phyloP scores from a whole-genome alignment of 2,797 vertebrate species.

The Hozukius guyotensis region DNA sequence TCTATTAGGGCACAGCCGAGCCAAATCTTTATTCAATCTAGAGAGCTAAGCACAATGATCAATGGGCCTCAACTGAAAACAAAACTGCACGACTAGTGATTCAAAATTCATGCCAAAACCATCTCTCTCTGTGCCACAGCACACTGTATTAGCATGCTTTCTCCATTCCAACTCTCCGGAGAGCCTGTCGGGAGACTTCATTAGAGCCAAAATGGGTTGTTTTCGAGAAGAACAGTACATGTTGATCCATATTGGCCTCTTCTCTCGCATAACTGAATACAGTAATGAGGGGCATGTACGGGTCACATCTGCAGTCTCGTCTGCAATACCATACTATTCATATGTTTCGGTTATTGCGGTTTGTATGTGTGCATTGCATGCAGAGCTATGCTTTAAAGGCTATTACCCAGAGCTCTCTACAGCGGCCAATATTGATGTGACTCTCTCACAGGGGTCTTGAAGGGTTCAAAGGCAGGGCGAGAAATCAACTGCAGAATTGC shows the following conservation, averaged over 20 bases:
- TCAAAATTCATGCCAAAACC: slow-evolving; percentile 20
- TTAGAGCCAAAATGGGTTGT: slow-evolving; percentile 49
- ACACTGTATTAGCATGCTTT: slow-evolving; percentile 54
- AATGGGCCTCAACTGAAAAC: slow-evolving; percentile 15
- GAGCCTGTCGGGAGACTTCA: slow-evolving; percentile 54
- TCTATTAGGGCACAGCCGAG: slow-evolving; percentile 1
- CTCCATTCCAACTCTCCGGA: slow-evolving; percentile 35
- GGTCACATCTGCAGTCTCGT: slow-evolving; percentile 38
- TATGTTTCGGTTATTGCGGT: slow-evolving; percentile 28
- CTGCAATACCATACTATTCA: slow-evolving; percentile 30
- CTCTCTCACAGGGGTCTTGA: slow-evolving; percentile 18
- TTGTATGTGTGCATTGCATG: slow-evolving; percentile 5
- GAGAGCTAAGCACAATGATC: not conserved
- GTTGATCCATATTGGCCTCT: slow-evolving; percentile 42
- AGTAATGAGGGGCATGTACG: slow-evolving; percentile 54
- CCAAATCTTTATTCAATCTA: slow-evolving; percentile 9
- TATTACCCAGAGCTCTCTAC: slow-evolving; percentile 5
- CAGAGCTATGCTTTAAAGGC: slow-evolving; percentile 6
- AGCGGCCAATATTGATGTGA: slow-evolving; percentile 28
- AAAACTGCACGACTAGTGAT: slow-evolving; percentile 21
- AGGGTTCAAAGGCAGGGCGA: slow-evolving; percentile 48
- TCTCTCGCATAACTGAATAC: slow-evolving; percentile 55
- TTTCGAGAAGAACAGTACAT: slow-evolving; percentile 46
- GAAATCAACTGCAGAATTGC: slow-evolving; percentile 14
- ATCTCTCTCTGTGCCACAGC: slow-evolving; percentile 19